Evolutionary conservation across 92 coral and sea anemone genomes (phyloP), one percentile per base, ranked within the genome.

Genomic region (Paragorgia papillata): DNA sequence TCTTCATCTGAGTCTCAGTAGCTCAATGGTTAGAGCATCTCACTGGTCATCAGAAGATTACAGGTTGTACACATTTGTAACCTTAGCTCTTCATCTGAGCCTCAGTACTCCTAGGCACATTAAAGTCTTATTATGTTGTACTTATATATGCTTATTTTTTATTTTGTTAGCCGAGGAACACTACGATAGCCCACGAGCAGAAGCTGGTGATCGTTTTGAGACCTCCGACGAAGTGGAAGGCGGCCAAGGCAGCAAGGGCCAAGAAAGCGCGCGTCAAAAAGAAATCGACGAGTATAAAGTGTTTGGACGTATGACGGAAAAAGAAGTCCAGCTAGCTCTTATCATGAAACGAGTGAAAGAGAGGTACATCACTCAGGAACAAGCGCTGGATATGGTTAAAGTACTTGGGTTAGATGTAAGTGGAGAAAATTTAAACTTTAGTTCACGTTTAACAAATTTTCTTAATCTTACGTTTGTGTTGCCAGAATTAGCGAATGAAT

Each of bases 221-320:
- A 9, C 22, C 0, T 22, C 44, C 25, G 75, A 68, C 8, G 75
- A 68, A 9, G 29, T 68, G 0, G 31, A 68, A 14, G 34, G 3
- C 29, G 21, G 41, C 10, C 19, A 24, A 17, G 13, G 26, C 18
- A 4, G 13, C 2, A n/a, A 25, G 7, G 40, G n/a, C 2, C 17
- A 35, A 17, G 19, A 40, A 7, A 15, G 21, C 0, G 25, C 9
- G 3, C 10, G 25, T 14, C 17, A 68, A 33, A 68, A 29, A 21
- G 24, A 43, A 35, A 46, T 68, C 21, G 75, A 68, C 9, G 75
- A 68, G 14, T 68, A 44, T 33, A 68, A 68, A 44, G 75, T 68
- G 7, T 68, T 25, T 26, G 78, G 78, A 7, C 35, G 78, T 25
- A 71, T 71, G 78, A 53, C 78, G 1, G 78, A 71, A 19, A 71